Base-by-base conservation (phyloP, 2,113 vertebrate genomes). In the Isichthys henryi region DNA sequence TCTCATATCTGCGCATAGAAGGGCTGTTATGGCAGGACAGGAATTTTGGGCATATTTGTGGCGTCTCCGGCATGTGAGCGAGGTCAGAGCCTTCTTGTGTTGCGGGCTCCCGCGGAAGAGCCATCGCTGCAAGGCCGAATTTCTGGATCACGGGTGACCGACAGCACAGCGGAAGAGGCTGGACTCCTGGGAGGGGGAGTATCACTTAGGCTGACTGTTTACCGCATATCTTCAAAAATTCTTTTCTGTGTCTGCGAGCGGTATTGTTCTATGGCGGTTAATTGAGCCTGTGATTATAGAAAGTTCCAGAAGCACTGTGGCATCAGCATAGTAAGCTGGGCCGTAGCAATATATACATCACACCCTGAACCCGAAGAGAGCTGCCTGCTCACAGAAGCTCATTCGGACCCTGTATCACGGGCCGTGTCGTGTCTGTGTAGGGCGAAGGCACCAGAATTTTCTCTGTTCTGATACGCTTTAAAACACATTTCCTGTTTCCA, bases 241-340 rank as follows among this genome's bases (percentile, higher is more conserved):
- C 13, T 27, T 83, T 48, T 83, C 39, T 9, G 39, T 86, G 45
- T 84, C 46, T 86, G 31, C 5, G 3, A 43, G 52, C 39, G 1
- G 52, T 45, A n/a, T 43, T 17, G 17, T 88, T 23, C 66, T 23
- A 62, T 3, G 9, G 52, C 27, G 3, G 21, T 1, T 39, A 43
- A 88, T 21, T 35, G 35, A 88, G 35, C 8, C 52, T 23, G 21
- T 62, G 17, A 88, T 39, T 39, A 10, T 3, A 39, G 31, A 88
- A 77, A 46, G 52, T 86, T 89, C 15, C 50, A 66, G 56, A 27
- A 83, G 84, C 70, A 52, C 46, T 86, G 88, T 86, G 90, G 88
- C 89, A 89, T 91, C 90, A 93, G 70, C 88, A 92, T 88, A 91
- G 91, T 88, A 87, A 91, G 92, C 88, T 82, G 92, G 43, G n/a